A percentile compares a stretch with the other conserved stretches of the same genome.
Evolutionary conservation across 92 coral and sea anemone genomes (phyloP).

Genomic region (Zoanthus sansibaricus): DNA sequence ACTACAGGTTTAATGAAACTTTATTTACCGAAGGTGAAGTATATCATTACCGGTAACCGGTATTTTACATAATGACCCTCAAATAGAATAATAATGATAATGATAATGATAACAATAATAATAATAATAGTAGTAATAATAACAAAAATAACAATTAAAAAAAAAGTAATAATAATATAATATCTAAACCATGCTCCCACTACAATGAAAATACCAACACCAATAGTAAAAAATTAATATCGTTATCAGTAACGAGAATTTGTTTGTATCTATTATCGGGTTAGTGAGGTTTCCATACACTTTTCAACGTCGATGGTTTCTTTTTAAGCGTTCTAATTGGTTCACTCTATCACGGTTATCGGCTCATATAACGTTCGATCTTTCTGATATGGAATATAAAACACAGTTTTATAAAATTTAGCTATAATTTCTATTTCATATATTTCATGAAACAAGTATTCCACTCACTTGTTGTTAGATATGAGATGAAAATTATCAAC

Average conservation of each 20-base stretch:
- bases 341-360: background rate
- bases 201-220: background rate
- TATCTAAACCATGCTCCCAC: background rate
- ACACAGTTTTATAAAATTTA: background rate
- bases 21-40: background rate
- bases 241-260: background rate
- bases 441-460: background rate
- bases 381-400: background rate
- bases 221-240: background rate
- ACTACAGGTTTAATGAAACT: background rate
- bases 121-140: too few relatives aligned
- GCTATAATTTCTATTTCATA: background rate
- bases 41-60: background rate
- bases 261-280: background rate
- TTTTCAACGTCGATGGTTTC: background rate
- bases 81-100: background rate
- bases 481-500: background rate
- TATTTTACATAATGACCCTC: background rate
- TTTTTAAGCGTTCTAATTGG: background rate
- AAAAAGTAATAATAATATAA: too few relatives aligned
- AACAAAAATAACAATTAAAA: too few relatives aligned
- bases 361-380: background rate
- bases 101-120: background rate
- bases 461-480: background rate
- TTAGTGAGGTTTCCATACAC: background rate